phyloP scores from a whole-genome alignment of 92 coral and sea anemone genomes.

The Phenganax marumi region DNA sequence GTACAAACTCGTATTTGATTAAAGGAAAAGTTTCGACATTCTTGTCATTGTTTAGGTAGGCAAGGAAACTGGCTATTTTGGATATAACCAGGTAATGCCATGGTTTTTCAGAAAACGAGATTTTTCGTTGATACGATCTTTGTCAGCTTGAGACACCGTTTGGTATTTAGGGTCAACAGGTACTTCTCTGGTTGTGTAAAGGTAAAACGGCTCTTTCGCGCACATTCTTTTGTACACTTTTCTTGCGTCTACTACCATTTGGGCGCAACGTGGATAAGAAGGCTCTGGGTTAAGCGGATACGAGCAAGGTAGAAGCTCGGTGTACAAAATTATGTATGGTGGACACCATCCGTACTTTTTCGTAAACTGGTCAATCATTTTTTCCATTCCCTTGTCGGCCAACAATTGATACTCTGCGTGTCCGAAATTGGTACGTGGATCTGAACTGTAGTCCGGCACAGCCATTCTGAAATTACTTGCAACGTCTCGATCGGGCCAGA shows the following conservation, averaged over 20 bases:
- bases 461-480: constrained; percentile 1
- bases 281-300: background rate
- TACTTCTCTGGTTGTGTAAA: background rate
- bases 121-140: too few relatives aligned
- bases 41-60: too few relatives aligned
- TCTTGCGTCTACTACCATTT: background rate
- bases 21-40: too few relatives aligned
- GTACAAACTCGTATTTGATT: too few relatives aligned
- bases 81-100: too few relatives aligned
- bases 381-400: background rate
- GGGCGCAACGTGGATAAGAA: background rate
- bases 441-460: background rate
- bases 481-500: background rate
- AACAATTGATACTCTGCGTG: background rate
- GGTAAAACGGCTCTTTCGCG: background rate
- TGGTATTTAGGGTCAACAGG: background rate
- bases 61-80: too few relatives aligned
- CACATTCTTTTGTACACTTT: background rate
- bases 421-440: background rate
- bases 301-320: background rate
- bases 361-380: background rate
- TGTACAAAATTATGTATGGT: background rate
- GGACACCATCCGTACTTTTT: background rate
- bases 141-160: too few relatives aligned
- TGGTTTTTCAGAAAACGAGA: too few relatives aligned